Base-by-base conservation (phyloP, 2,888 invertebrate species). In the Maniola hyperantus region DNA sequence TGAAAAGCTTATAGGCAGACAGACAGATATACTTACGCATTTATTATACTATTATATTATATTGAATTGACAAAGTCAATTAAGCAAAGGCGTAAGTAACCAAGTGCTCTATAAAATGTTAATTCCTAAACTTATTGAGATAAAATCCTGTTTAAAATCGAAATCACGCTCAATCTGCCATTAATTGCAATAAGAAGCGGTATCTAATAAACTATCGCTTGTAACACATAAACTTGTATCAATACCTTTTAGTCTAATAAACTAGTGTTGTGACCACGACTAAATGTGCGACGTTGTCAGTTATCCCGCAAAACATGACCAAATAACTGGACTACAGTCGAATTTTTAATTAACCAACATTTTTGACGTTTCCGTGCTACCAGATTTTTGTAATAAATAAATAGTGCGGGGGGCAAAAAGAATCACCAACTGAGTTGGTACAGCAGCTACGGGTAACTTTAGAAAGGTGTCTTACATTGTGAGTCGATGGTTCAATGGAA, bases 131-230 rank as follows among this genome's bases (percentile, higher is more conserved):
- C 34, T 69, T 66, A 69, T 70, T 62, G 67, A 65, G 69, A 67
- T 70, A 67, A 70, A 51, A 63, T n/a, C n/a, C 67, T 63, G 64
- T 66, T n/a, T 64, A 58, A 54, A 36, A 60, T 39, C 51, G 64
- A 69, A 66, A 69, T 66, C 66, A 69, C 18, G 34, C 39, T 44
- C 64, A 69, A 69, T 66, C 69, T 64, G 57, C 66, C 66, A 69
- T 70, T 67, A 67, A 67, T 70, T 65, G 65, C 65, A 67, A 67
- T 67, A 67, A 64, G 65, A 65, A 65, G 64, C 62, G 48, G 33
- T 55, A 67, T 67, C 59, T 66, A 36, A 70, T 70, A 70, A 70
- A 70, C 58, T 67, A 65, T 65, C 62, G 59, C 11, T 70, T 62
- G 39, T 36, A 67, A 54, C 53, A 64, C 64, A 65, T 67, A 67